phyloP scores from a whole-genome alignment of 2,888 invertebrate genomes.

The Sesia apiformis region DNA sequence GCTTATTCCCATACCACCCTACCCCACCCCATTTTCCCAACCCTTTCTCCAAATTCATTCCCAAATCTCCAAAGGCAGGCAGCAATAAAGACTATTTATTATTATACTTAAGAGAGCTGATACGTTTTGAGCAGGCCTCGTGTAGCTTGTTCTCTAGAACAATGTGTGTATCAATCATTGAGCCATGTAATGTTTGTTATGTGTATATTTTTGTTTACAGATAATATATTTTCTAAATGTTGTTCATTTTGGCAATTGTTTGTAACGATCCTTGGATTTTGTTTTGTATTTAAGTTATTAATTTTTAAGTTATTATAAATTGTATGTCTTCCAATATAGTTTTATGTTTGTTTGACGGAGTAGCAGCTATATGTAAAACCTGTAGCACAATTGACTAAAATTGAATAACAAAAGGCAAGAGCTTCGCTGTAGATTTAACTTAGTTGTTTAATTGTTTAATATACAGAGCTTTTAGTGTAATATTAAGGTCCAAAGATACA shows the following conservation, averaged over 20 bases:
- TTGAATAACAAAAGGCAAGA: slow-evolving; percentile 32
- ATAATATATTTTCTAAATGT: slow-evolving; percentile 17
- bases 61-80: no score
- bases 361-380: slow-evolving; percentile 22
- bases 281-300: slow-evolving; percentile 9
- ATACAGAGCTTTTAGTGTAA: slow-evolving; percentile 54
- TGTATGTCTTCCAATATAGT: slow-evolving; percentile 49
- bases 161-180: neutral
- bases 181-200: slow-evolving; percentile 29
- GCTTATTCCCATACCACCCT: no score
- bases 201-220: slow-evolving; percentile 57
- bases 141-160: neutral
- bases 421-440: slow-evolving; percentile 50
- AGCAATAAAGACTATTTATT: no score
- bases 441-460: slow-evolving; percentile 29
- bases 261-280: neutral
- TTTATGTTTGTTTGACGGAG: slow-evolving; percentile 18
- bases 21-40: no score
- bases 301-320: slow-evolving; percentile 31
- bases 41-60: no score
- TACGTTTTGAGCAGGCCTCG: no score
- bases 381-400: slow-evolving; percentile 51
- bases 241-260: neutral
- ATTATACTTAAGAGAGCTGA: no score
- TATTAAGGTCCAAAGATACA: slow-evolving; percentile 64